Evolutionary conservation across 2,797 vertebrate genomes (phyloP).

Genomic region (Bradypodion ventrale): DNA sequence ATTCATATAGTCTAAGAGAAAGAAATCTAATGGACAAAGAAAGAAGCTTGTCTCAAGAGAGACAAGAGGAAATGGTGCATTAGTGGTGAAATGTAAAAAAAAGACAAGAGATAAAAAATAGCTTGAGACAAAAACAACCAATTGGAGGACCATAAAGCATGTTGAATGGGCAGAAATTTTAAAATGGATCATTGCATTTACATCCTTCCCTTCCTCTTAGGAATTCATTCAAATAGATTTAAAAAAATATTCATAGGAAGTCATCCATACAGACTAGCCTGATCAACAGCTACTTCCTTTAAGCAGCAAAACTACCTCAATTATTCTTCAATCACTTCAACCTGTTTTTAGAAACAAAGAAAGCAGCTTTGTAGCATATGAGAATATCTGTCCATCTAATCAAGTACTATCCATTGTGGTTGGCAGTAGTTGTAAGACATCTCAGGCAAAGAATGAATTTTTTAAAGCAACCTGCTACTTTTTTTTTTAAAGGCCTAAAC

Average conservation of each 20-base stretch:
- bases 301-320: neutral
- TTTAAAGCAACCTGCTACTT: neutral
- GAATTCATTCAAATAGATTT: too few relatives aligned
- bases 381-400: neutral
- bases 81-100: neutral
- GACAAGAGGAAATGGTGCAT: neutral
- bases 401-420: neutral
- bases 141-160: neutral
- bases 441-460: neutral
- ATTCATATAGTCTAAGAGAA: neutral
- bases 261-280: too few relatives aligned
- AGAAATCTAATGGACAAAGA: neutral
- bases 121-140: neutral
- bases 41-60: neutral
- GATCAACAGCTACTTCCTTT: neutral
- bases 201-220: neutral
- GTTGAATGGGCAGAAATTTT: neutral
- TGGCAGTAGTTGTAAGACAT: neutral
- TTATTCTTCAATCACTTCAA: neutral
- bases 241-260: neutral
- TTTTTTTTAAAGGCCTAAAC: neutral
- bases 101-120: neutral
- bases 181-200: neutral
- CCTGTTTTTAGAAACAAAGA: neutral
- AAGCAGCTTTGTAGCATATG: neutral